Percentiles rank a stretch among this genome's conserved stretches.
Evolutionary conservation across 2,113 vertebrate species (phyloP).

Genomic region (Myotis davidii): DNA sequence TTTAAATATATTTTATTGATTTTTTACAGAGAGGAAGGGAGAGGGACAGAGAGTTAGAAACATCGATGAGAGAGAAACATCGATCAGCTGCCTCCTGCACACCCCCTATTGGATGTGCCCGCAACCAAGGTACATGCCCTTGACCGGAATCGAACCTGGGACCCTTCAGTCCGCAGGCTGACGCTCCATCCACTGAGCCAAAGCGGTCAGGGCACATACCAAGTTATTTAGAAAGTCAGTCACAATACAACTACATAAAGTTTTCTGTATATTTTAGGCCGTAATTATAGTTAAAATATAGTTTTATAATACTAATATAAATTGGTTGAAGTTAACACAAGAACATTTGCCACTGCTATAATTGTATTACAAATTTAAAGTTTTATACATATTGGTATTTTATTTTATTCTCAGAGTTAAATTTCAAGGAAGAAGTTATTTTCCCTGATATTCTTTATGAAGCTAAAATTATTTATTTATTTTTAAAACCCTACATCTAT

Average conservation of each 20-base stretch:
- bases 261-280: not conserved
- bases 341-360: not conserved
- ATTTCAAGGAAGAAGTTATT: slow-evolving; percentile 1
- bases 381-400: not conserved
- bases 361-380: not conserved
- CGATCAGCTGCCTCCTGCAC: too few species aligned
- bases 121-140: too few species aligned
- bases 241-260: not conserved
- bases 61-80: too few species aligned
- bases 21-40: too few species aligned
- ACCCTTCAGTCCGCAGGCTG: too few species aligned
- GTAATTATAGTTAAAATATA: not conserved
- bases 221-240: not conserved
- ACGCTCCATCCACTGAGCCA: too few species aligned
- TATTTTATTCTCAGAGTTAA: slow-evolving; percentile 27
- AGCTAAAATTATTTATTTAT: not conserved
- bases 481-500: not conserved
- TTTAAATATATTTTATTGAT: too few species aligned
- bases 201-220: too few species aligned
- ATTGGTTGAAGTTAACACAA: not conserved
- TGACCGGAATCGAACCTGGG: too few species aligned
- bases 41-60: too few species aligned
- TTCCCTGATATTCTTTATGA: slow-evolving; percentile 7
- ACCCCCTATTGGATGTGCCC: too few species aligned
- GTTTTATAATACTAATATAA: slow-evolving; percentile 32